phyloP scores from a whole-genome alignment of 2,888 invertebrate genomes.

The Phlogophora meticulosa region DNA sequence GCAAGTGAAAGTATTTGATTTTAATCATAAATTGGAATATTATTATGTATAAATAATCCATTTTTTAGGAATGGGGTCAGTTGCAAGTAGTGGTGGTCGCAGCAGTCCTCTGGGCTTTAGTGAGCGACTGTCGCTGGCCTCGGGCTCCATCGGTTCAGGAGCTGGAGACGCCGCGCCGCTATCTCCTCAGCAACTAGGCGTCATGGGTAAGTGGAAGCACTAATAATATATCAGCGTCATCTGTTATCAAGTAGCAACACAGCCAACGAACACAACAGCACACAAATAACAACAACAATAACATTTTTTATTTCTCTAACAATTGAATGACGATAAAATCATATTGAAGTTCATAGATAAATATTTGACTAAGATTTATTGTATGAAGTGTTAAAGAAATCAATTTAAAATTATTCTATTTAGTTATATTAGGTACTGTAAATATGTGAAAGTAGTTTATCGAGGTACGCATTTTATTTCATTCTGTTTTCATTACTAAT shows the following conservation, averaged over 20 bases:
- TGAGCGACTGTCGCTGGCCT: constrained; percentile 93
- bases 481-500: neutral
- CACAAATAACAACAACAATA: no score
- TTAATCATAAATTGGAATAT: no score
- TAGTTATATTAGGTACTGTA: no score
- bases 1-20: no score
- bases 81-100: constrained; percentile 93
- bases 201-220: constrained; percentile 94
- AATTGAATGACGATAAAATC: no score
- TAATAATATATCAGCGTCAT: constrained; percentile 75
- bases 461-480: neutral
- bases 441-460: no score
- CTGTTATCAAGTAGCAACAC: constrained; percentile 74
- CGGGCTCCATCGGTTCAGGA: constrained; percentile 92
- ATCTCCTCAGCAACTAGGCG: constrained; percentile 96
- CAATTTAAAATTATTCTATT: no score
- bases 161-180: constrained; percentile 92
- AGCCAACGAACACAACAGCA: neutral
- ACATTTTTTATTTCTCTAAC: no score
- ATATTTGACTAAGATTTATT: no score
- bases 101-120: constrained; percentile 92
- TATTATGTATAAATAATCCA: no score
- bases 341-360: no score
- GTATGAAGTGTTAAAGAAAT: no score
- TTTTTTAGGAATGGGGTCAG: constrained; percentile 91